These are phyloP conservation scores for Holothuria leucospilota DNA, from an alignment of 53 echinoderm and acorn worm species.

Conservation along the genomic window DNA sequence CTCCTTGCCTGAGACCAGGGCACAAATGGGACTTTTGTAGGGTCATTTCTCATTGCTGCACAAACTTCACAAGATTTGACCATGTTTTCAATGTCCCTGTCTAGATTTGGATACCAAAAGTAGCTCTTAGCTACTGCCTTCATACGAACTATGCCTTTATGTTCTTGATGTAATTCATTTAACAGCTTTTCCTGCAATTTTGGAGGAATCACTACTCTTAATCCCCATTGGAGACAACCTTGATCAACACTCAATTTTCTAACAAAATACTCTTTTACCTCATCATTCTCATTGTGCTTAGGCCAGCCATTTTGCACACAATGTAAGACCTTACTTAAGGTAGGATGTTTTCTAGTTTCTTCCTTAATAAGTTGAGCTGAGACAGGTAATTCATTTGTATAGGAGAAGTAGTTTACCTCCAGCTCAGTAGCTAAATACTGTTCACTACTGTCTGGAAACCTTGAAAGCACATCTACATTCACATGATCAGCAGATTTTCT, in stretches of 20 bases:
- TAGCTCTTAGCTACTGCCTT: conserved; percentile 59
- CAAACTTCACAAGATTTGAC: conserved; percentile 53
- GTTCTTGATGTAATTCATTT: conserved; percentile 61
- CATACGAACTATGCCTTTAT: conserved; percentile 57
- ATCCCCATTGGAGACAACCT: conserved; percentile 23
- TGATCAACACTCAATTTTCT: conserved; percentile 5
- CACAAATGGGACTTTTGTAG: conserved; percentile 19
- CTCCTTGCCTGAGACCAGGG: conserved; percentile 15
- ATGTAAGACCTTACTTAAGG: conserved; percentile 22
- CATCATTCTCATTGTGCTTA: background rate
- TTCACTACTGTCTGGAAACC: conserved; percentile 39
- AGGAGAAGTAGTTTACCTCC: conserved; percentile 39
- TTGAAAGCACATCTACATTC: conserved; percentile 20
- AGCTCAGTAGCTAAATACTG: conserved; percentile 35
- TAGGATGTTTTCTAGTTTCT: conserved; percentile 23
- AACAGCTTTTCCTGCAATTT: conserved; percentile 43
- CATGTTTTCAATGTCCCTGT: conserved; percentile 63
- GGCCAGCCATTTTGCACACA: background rate
- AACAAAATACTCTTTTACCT: background rate
- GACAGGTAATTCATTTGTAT: conserved; percentile 50
- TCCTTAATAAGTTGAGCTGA: conserved; percentile 25
- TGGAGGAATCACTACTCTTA: conserved; percentile 21
- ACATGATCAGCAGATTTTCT: conserved; percentile 33
- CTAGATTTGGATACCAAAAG: conserved; percentile 61
- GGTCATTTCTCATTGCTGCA: conserved; percentile 44